These are phyloP conservation scores for Erynnis tages DNA, from an alignment of 2,888 invertebrate species.

Conservation along the genomic window DNA sequence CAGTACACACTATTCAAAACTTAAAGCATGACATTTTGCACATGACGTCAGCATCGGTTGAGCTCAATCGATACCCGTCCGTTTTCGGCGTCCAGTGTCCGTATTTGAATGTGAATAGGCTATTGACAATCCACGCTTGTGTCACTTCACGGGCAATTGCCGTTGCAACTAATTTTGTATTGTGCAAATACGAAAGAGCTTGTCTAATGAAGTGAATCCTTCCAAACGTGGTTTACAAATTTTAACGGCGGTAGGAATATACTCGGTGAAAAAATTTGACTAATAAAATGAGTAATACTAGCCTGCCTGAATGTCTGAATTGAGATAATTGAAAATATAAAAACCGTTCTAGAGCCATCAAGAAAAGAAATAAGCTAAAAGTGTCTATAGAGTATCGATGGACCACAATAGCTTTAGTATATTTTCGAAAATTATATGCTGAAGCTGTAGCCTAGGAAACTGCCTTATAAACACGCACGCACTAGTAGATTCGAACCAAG, in stretches of 20 bases:
- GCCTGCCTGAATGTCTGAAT: too few species aligned
- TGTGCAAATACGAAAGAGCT: not conserved
- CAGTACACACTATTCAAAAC: not conserved
- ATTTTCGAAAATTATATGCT: too few species aligned
- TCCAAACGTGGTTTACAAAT: not conserved
- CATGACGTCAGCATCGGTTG: conserved; percentile 9
- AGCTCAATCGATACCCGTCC: not conserved
- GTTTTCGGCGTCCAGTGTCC: not conserved
- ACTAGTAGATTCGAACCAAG: too few species aligned
- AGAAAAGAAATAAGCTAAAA: too few species aligned
- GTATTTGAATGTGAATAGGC: conserved; percentile 9
- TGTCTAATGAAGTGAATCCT: not conserved
- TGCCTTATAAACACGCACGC: too few species aligned
- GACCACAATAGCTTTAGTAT: too few species aligned
- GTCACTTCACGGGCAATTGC: conserved; percentile 1
- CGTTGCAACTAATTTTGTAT: conserved; percentile 10
- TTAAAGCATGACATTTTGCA: not conserved
- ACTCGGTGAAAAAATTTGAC: not conserved
- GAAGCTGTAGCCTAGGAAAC: too few species aligned
- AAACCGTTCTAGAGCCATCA: too few species aligned
- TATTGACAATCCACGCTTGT: not conserved
- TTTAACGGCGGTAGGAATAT: too few species aligned
- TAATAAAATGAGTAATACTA: not conserved
- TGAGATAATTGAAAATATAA: too few species aligned
- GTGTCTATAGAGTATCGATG: too few species aligned